Conservation (phyloP, 2,888 invertebrate genomes). For the Sphaerophoria rueppellii region DNA sequence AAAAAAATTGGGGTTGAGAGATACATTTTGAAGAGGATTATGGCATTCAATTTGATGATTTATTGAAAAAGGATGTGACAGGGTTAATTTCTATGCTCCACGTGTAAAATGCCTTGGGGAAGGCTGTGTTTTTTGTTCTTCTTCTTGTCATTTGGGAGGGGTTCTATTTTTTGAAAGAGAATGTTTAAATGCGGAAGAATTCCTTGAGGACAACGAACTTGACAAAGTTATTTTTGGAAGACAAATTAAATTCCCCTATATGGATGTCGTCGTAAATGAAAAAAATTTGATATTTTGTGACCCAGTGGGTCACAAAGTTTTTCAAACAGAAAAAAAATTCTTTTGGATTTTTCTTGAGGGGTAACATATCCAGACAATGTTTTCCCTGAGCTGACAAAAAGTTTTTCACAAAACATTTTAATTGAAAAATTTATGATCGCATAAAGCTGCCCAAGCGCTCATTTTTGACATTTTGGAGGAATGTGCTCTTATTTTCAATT, state of each 20-base stretch:
- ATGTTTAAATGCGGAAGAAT: background rate
- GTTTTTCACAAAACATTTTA: no score
- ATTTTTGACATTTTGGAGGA: no score
- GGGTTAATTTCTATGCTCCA: constrained; percentile 63
- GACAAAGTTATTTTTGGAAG: constrained; percentile 13
- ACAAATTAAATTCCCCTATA: constrained; percentile 9
- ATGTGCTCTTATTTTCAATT: no score
- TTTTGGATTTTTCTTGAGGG: no score
- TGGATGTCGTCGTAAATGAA: background rate
- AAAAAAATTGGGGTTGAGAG: constrained; percentile 22
- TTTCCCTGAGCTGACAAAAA: no score
- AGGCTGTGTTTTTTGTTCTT: constrained; percentile 30
- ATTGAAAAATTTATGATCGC: no score
- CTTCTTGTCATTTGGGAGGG: background rate
- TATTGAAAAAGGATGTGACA: constrained; percentile 72
- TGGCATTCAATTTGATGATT: constrained; percentile 70
- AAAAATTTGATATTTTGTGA: no score
- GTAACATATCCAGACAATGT: no score
- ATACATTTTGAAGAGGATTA: constrained; percentile 58
- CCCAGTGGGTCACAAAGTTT: no score
- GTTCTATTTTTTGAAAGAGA: background rate
- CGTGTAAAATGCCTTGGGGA: constrained; percentile 9
- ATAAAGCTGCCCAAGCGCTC: no score
- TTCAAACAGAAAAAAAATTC: no score
- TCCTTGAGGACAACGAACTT: constrained; percentile 54